Conservation (phyloP, 2,113 vertebrate species). For the Ifrita kowaldi region DNA sequence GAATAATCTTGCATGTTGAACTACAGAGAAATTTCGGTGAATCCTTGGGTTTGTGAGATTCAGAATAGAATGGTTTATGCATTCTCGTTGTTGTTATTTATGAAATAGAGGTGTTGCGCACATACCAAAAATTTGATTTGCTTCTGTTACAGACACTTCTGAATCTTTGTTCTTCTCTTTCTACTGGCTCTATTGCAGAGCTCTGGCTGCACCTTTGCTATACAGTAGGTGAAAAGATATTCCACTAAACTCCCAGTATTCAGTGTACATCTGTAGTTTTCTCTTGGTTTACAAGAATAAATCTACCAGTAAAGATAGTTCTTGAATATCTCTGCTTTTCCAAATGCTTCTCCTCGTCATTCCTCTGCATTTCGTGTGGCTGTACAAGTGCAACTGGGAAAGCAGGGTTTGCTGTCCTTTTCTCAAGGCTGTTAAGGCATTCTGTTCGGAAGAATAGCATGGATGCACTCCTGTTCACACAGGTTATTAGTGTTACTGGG, state of each 20-base stretch:
- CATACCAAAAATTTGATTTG: background rate
- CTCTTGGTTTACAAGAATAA: background rate
- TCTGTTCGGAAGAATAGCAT: background rate
- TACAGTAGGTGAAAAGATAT: background rate
- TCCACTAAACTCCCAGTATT: background rate
- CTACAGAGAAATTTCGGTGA: background rate
- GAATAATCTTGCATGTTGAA: background rate
- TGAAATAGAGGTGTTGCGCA: background rate
- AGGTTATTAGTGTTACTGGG: background rate
- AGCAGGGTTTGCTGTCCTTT: background rate
- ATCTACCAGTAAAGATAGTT: background rate
- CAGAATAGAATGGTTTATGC: background rate
- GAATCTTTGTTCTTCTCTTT: background rate
- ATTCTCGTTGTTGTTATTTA: background rate
- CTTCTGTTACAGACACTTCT: background rate
- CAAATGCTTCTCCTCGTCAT: background rate
- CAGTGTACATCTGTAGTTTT: background rate
- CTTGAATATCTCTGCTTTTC: background rate
- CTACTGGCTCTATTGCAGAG: fast-evolving
- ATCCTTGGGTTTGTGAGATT: background rate
- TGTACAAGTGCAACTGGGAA: background rate
- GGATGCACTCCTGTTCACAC: background rate
- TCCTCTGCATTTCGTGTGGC: background rate
- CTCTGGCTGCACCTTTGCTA: background rate
- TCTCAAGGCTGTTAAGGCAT: background rate